Evolutionary conservation across 1,140 invertebrate genomes (phyloP), one percentile per base, ranked within the genome.

Genomic region (Caenorhabditis tropicalis): DNA sequence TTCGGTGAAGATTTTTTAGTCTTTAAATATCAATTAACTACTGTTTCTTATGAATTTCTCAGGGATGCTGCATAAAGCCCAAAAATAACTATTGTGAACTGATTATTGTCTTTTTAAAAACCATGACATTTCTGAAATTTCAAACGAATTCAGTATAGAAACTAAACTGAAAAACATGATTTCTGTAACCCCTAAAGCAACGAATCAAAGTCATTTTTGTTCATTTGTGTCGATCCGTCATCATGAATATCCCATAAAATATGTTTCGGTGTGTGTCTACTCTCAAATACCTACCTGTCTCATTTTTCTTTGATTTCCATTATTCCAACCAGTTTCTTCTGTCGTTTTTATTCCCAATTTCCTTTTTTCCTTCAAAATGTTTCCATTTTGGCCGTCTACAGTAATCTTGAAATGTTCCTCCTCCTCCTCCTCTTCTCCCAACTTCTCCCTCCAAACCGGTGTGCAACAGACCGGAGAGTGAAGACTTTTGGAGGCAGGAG

Each of bases 381-480:
- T 74, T 74, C 65, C 65, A 74, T 74, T 74, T 74, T 43, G 6
- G 12, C n/a, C 48, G 10, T n/a, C 58, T 27, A 36, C 31, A 36
- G 36, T 31, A 65, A 31, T 65, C 21, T 58, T 58, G 53, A 36
- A 27, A 36, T 65, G 58, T 65, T 65, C 58, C 58, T 36, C 58
- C 36, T 31, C 21, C 56, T 60, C 56, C 2, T 27, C 29, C 24
- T 58, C 56, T 60, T 19, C 10, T 27, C 36, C 65, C 65, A 46
- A 43, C 33, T 74, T 74, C 43, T 74, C 65, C 65, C 53, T 24
- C 65, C 12, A 74, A 74, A 74, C 65, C 65, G 65, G 65, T 74
- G 65, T 74, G 65, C 65, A 74, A 46, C 43, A 74, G 65, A 74
- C 65, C 65, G 65, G 65, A 74, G 65, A 36, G 39, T 16, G 21